Evolutionary conservation across 2,888 invertebrate species (phyloP).

Genomic region (Onthophagus sagittarius): DNA sequence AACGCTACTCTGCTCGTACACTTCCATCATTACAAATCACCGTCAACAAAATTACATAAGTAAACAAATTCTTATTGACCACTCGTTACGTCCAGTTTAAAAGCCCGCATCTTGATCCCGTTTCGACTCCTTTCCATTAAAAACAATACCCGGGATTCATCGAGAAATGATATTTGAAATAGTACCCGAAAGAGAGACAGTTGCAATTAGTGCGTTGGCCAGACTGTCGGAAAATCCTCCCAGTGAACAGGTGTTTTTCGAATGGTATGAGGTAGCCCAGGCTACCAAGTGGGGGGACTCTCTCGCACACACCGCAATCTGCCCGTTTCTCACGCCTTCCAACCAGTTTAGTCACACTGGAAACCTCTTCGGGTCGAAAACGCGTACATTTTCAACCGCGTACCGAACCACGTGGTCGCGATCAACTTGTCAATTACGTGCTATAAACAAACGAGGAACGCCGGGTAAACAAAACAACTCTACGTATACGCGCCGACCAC

Average conservation of each 20-base stretch:
- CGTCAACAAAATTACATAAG: slow-evolving; percentile 28
- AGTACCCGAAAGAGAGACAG: background rate
- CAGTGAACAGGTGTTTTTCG: slow-evolving; percentile 76
- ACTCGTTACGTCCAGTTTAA: background rate
- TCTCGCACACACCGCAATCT: slow-evolving; percentile 29
- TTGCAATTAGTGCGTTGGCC: slow-evolving; percentile 24
- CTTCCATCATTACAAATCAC: slow-evolving; percentile 34
- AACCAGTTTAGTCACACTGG: slow-evolving; percentile 39
- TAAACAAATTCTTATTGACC: slow-evolving; percentile 21
- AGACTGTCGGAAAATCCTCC: slow-evolving; percentile 61
- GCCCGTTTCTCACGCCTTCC: slow-evolving; percentile 44
- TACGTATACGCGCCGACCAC: background rate
- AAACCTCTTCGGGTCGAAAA: background rate
- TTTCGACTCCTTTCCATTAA: background rate
- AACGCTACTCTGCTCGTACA: slow-evolving; percentile 30
- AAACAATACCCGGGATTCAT: background rate
- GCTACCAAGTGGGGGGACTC: slow-evolving; percentile 42
- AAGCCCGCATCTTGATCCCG: background rate
- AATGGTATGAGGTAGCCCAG: slow-evolving; percentile 57
- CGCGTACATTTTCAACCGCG: background rate
- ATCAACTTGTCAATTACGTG: slow-evolving; percentile 8
- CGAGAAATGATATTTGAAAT: background rate
- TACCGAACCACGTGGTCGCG: slow-evolving; percentile 20
- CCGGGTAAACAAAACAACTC: background rate
- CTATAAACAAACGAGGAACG: slow-evolving; percentile 1